Evolutionary conservation across 2,797 vertebrate genomes (phyloP), one percentile per base, ranked within the genome.

Genomic region (Limosa lapponica): DNA sequence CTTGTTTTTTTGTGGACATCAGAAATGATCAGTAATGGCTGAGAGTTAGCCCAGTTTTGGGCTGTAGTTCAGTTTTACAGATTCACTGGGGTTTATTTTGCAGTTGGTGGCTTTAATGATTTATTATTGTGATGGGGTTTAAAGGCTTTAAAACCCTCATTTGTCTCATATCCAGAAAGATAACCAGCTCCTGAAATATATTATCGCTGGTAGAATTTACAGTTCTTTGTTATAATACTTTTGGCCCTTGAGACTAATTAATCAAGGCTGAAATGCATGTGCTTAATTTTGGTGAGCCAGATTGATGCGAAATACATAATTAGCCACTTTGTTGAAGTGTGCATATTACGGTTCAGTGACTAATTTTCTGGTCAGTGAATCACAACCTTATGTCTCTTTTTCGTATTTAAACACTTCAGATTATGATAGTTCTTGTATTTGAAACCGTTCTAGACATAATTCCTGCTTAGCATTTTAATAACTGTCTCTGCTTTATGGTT

Each of bases 341-440:
- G 27, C 44, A 4, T 77, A 22, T 87, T 93, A 52, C 13, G 57
- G 66, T 92, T 96, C 82, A 81, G 20, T 92, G 93, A 79, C 46
- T 92, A 70, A 93, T 94, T 90, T 94, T 96, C 89, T 82, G 94
- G 91, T 94, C 90, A 93, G 37, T 87, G 93, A 96, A 88, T 93
- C 82, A 93, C 69, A 92, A 65, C 69, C 65, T 94, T 90, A 57
- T 94, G 79, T 75, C 70, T 91, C 86, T 84, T 90, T 90, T 90
- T 94, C 8, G 3, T 91, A 87, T 86, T 92, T 85, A 65, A 95
- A 51, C 41, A 77, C 39, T 82, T 92, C 59, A 86, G 57, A 72
- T 91, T 70, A 74, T 67, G 64, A 77, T 73, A 67, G 51, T 52
- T 86, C 46, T 65, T 73, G 15, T 73, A 85, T 88, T 96, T 69